Evolutionary conservation across 1,140 invertebrate genomes (phyloP).

Genomic region (Odontomachus brunneus): DNA sequence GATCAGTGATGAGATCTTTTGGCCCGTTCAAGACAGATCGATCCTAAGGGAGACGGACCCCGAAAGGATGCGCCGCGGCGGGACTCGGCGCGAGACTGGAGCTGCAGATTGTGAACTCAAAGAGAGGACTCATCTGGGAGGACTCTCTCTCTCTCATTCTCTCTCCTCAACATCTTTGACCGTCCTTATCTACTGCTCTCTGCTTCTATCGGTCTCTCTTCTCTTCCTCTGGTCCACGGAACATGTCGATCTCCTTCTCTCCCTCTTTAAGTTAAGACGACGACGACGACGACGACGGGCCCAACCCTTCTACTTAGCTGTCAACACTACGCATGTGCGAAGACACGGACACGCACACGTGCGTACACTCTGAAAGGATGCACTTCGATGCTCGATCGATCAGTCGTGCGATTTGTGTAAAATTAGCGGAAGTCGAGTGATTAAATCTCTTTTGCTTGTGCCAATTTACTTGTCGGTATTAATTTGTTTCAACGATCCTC

Average conservation of each 20-base stretch:
- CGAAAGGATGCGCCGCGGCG: conserved; percentile 78
- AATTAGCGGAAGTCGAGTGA: conserved; percentile 48
- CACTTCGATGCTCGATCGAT: conserved; percentile 43
- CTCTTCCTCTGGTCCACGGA: conserved; percentile 34
- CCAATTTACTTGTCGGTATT: conserved; percentile 35
- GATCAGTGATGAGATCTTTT: conserved; percentile 29
- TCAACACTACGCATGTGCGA: conserved; percentile 62
- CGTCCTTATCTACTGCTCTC: conserved; percentile 49
- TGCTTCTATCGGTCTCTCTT: conserved; percentile 48
- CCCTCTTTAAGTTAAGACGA: conserved; percentile 50
- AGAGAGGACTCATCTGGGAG: conserved; percentile 73
- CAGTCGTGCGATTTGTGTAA: conserved; percentile 47
- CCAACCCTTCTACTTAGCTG: conserved; percentile 68
- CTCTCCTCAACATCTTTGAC: conserved; percentile 34
- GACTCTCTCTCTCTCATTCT: conserved; percentile 63
- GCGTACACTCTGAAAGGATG: conserved; percentile 30
- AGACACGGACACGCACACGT: conserved; percentile 23
- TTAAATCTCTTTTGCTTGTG: conserved; percentile 41
- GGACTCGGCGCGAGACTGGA: conserved; percentile 81
- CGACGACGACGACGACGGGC: conserved; percentile 49
- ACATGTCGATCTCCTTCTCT: conserved; percentile 56
- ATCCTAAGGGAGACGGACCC: conserved; percentile 59
- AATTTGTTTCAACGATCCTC: conserved; percentile 2
- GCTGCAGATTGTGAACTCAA: conserved; percentile 70
- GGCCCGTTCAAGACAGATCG: conserved; percentile 57